Evolutionary conservation across 2,797 vertebrate genomes (phyloP).

Genomic region (Natrix natrix): DNA sequence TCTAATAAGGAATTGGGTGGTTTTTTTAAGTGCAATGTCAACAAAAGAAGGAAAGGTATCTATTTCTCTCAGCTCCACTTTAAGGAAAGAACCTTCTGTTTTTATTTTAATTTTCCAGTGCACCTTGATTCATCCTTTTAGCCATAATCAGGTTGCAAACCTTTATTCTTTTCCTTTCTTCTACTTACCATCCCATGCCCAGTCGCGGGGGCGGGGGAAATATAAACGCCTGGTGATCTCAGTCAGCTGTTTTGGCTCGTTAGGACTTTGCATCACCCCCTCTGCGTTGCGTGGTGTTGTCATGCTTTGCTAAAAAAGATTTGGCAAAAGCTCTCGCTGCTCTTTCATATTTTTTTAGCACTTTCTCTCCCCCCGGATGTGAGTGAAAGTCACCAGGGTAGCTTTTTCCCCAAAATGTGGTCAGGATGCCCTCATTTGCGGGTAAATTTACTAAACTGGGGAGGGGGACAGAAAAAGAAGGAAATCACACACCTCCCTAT

Average conservation of each 20-base stretch:
- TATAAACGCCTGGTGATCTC: background rate
- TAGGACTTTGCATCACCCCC: constrained; percentile 21
- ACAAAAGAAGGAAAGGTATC: background rate
- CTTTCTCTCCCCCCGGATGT: constrained; percentile 18
- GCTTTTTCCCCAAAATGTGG: background rate
- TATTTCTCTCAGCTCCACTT: constrained; percentile 10
- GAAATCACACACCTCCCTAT: too few species aligned
- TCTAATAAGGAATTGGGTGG: constrained; percentile 9
- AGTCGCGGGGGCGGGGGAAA: background rate
- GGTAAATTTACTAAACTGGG: background rate
- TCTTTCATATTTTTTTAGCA: constrained; percentile 51
- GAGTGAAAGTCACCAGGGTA: constrained; percentile 44
- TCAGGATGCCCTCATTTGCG: constrained; percentile 33
- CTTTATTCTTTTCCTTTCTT: background rate
- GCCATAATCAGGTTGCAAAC: background rate
- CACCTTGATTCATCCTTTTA: background rate
- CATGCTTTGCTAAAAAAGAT: constrained; percentile 38
- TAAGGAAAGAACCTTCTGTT: background rate
- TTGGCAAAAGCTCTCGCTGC: constrained; percentile 35
- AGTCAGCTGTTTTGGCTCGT: constrained; percentile 26
- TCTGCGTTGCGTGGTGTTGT: constrained; percentile 10
- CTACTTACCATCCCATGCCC: background rate
- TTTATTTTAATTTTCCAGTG: background rate
- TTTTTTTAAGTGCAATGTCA: background rate
- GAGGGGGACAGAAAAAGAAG: too few species aligned